Conservation (phyloP, 2,888 invertebrate genomes). For the Zonitis immaculata region DNA sequence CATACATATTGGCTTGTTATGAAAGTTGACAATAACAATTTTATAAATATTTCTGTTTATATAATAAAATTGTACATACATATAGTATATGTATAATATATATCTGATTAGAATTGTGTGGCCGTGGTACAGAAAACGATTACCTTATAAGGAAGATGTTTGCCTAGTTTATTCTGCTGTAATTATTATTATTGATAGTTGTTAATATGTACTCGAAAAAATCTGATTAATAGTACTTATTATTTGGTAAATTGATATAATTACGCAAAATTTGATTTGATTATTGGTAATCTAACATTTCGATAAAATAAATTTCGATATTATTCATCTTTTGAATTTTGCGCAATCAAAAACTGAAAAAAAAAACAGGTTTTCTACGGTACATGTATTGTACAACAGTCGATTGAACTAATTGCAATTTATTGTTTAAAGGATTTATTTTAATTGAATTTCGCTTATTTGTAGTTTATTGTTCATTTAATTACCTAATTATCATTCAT, state of each 20-base stretch:
- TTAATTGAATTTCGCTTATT: slow-evolving; percentile 43
- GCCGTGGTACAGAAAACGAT: slow-evolving; percentile 43
- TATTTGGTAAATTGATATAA: background rate
- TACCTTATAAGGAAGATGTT: slow-evolving; percentile 45
- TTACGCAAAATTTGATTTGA: background rate
- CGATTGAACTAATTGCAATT: slow-evolving; percentile 44
- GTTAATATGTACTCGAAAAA: slow-evolving; percentile 20
- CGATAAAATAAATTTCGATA: background rate
- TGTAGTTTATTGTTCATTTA: slow-evolving; percentile 26
- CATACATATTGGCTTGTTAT: slow-evolving; percentile 14
- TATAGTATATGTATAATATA: slow-evolving; percentile 11
- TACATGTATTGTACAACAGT: slow-evolving; percentile 29
- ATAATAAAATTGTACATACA: slow-evolving; percentile 11
- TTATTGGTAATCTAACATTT: too few relatives aligned
- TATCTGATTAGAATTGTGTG: slow-evolving; percentile 31
- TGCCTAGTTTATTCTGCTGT: slow-evolving; percentile 39
- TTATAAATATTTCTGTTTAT: slow-evolving; percentile 24
- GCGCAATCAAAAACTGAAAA: slow-evolving; percentile 37
- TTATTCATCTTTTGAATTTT: slow-evolving; percentile 11
- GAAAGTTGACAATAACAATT: slow-evolving; percentile 34
- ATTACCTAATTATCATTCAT: slow-evolving; percentile 30
- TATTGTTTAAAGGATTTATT: slow-evolving; percentile 41
- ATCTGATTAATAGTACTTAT: background rate
- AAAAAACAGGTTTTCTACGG: slow-evolving; percentile 21
- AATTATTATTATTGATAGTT: slow-evolving; percentile 29